Base-by-base conservation (phyloP, 1,140 invertebrate genomes). In the Saccostrea cuccullata region DNA sequence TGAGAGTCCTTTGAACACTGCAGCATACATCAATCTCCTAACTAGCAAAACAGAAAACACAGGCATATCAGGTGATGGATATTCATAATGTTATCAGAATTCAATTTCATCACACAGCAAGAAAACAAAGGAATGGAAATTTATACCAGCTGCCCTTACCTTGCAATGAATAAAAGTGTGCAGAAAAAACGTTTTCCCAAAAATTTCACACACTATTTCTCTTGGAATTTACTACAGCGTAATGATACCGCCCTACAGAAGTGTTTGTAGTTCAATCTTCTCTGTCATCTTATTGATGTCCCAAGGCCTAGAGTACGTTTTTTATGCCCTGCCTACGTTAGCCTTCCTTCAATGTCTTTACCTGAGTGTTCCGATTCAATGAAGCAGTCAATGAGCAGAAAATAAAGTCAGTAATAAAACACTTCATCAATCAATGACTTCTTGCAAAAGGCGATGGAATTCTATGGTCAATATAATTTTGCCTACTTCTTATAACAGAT, bases 281-380 rank as follows among this genome's bases (percentile, higher is more conserved):
- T 64, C 15, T 77, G 70, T 36, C 70, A 77, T 77, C 70, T 77
- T 77, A 77, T 67, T 67, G 60, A 67, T 67, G 60, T 20, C 60
- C 60, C 70, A 17, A 23, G 67, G 70, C 70, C 30, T 36, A 77
- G 30, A 36, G 70, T 26, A 64, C 30, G 5, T 26, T 36, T 77
- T 77, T 77, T 77, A 77, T 77, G 70, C 26, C 26, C 70, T 36
- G 70, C 70, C 70, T 26, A 77, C 70, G 12, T 13, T 77, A 20
- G 58, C 13, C 47, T 23, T 36, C 30, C 30, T 77, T 36, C 70
- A 77, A 36, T 11, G 70, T 77, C 70, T 77, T 77, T 77, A 77
- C 70, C 70, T 15, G 70, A 13, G 26, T 36, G 70, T 77, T 77
- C 70, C 70, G 26, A 77, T 77, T 77, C 70, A 77, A 77, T 77